Percentiles rank a stretch among this genome's conserved stretches.
phyloP scores from a whole-genome alignment of 2,888 invertebrate genomes.

The Formica aserva region DNA sequence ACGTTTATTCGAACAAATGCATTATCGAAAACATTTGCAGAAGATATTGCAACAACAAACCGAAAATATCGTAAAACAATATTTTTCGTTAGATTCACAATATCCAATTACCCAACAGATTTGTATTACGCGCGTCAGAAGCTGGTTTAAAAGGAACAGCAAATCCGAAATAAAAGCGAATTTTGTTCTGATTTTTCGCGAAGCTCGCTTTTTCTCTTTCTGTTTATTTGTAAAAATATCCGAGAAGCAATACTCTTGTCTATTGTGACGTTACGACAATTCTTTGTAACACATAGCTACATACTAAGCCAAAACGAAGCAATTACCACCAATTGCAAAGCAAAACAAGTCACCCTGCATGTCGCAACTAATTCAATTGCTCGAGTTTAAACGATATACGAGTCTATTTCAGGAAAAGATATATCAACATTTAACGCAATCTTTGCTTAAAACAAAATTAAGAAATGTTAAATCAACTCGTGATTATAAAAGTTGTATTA shows the following conservation, averaged over 20 bases:
- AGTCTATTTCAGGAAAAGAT: not conserved
- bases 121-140: not conserved
- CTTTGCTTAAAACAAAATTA: not conserved
- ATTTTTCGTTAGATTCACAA: not conserved
- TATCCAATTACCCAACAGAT: not conserved
- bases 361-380: constrained; percentile 69
- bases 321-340: constrained; percentile 58
- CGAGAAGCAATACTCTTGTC: not conserved
- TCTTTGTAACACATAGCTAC: not conserved
- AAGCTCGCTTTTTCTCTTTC: not conserved
- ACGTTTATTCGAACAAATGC: not conserved
- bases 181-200: not conserved
- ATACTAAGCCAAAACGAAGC: constrained; percentile 43
- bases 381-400: constrained; percentile 63
- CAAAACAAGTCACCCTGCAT: constrained; percentile 53
- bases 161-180: constrained; percentile 19
- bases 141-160: not conserved
- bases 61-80: not conserved
- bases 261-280: constrained; percentile 13
- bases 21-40: not conserved
- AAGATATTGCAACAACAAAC: not conserved
- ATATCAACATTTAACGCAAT: not conserved
- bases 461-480: not conserved
- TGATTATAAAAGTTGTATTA: not conserved
- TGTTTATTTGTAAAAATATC: not conserved